phyloP scores from a whole-genome alignment of 2,113 vertebrate genomes.

The Brienomyrus brachyistius region DNA sequence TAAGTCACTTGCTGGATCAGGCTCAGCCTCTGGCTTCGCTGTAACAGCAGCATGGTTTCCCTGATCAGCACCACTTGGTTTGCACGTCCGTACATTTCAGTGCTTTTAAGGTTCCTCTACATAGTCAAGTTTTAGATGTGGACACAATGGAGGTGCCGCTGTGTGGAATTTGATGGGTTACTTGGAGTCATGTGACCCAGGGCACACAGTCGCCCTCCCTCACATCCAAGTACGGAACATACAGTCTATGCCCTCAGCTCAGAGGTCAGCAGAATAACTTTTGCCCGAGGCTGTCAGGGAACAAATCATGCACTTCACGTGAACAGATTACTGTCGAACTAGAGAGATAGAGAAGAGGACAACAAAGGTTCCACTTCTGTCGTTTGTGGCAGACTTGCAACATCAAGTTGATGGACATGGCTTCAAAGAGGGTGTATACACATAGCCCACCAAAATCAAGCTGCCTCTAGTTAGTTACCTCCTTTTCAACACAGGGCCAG shows the following conservation, averaged over 20 bases:
- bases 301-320: conserved; percentile 4
- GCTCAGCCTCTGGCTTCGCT: too few species aligned
- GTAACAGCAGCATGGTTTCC: too few species aligned
- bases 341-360: background rate
- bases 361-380: background rate
- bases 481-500: background rate
- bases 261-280: conserved; percentile 7
- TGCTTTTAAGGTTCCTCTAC: background rate
- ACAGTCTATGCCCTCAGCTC: background rate
- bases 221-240: background rate
- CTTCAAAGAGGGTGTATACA: background rate
- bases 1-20: background rate
- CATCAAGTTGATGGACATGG: background rate
- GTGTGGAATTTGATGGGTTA: background rate
- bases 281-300: background rate
- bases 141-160: background rate
- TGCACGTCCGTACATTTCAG: too few species aligned
- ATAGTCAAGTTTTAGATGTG: background rate
- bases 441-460: background rate
- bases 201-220: background rate
- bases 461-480: background rate
- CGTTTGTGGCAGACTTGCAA: background rate
- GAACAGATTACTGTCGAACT: background rate
- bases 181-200: background rate
- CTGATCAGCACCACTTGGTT: background rate